A percentile compares a stretch with the other conserved stretches of the same genome.
phyloP scores from a whole-genome alignment of 1,140 invertebrate species.

The Macrobrachium nipponense region DNA sequence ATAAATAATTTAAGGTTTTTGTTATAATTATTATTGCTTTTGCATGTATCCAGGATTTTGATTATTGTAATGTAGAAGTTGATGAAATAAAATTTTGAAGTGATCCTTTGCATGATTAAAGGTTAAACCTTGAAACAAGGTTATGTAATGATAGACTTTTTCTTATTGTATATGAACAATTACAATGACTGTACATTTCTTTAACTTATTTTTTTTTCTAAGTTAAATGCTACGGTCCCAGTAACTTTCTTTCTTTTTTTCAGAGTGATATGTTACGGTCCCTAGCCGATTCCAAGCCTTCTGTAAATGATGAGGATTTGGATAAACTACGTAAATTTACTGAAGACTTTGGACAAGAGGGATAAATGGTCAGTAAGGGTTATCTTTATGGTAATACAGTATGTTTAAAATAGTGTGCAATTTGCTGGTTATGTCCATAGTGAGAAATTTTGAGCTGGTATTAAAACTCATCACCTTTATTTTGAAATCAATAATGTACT shows the following conservation, averaged over 20 bases:
- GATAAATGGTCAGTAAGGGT: conserved; percentile 73
- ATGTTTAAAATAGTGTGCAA: background rate
- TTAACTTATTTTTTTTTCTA: conserved; percentile 66
- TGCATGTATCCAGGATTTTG: too few species aligned
- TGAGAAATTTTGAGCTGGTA: background rate
- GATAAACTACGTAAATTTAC: conserved; percentile 95
- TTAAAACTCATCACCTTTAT: too few species aligned
- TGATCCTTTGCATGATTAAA: too few species aligned
- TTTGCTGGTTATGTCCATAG: background rate
- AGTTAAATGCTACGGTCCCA: conserved; percentile 93
- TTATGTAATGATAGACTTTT: too few species aligned
- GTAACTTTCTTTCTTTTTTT: background rate
- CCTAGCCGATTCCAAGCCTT: conserved; percentile 93
- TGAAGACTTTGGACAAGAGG: conserved; percentile 98
- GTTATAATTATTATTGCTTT: too few species aligned
- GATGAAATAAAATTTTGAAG: too few species aligned
- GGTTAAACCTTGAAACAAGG: too few species aligned
- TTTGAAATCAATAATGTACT: too few species aligned
- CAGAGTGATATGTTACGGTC: conserved; percentile 94
- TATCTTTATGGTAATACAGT: background rate
- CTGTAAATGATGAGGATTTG: conserved; percentile 97
- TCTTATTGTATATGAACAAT: too few species aligned
- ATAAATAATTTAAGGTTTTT: too few species aligned
- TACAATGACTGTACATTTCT: too few species aligned
- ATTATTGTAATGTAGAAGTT: too few species aligned